phyloP scores from a whole-genome alignment of 2,113 vertebrate genomes.

The Pteronura brasiliensis region DNA sequence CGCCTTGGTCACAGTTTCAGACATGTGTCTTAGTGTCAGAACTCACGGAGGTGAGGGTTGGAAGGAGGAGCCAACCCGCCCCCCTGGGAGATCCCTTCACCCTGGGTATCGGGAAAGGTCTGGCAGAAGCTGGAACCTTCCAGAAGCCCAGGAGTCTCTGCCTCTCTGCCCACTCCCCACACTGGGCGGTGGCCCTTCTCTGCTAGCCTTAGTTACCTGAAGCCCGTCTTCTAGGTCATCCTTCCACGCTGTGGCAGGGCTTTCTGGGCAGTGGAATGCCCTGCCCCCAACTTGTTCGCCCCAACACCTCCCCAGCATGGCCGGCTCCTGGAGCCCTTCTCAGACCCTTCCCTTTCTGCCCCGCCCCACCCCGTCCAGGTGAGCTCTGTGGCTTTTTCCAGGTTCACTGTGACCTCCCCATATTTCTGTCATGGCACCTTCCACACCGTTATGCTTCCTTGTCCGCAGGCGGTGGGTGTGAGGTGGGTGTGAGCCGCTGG shows the following conservation, averaged over 20 bases:
- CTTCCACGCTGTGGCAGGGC: background rate
- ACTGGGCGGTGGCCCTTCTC: background rate
- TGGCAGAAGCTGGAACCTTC: background rate
- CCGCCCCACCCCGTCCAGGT: no score
- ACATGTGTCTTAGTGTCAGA: background rate
- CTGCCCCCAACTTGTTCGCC: no score
- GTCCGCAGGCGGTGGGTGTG: background rate
- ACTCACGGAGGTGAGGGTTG: background rate
- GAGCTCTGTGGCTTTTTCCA: background rate
- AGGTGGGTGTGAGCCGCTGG: background rate
- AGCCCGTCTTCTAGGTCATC: background rate
- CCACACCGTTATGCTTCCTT: accelerated
- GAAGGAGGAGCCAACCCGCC: background rate
- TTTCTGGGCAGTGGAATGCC: background rate
- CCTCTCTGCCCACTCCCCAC: background rate
- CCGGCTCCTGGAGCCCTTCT: background rate
- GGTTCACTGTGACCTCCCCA: background rate
- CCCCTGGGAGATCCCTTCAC: accelerated
- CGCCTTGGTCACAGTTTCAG: background rate
- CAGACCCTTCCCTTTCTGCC: background rate
- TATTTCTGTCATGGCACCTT: background rate
- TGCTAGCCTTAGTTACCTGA: no score
- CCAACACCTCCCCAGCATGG: background rate
- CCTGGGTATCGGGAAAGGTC: background rate
- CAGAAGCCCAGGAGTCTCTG: background rate